These are phyloP conservation scores for Zapornia atra DNA, from an alignment of 2,113 vertebrate species.

Conservation along the genomic window DNA sequence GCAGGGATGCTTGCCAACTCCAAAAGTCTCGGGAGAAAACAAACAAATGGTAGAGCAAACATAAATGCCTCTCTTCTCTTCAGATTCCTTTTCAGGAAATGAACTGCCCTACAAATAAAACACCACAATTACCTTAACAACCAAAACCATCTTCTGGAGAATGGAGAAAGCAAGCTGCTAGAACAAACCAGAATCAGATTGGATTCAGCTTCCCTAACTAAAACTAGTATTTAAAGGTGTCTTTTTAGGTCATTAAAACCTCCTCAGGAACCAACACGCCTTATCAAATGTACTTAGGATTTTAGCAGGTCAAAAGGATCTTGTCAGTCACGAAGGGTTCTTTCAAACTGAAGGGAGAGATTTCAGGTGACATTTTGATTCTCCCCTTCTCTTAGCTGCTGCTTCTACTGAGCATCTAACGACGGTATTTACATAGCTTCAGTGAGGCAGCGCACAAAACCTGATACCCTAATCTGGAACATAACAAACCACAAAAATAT, in stretches of 20 bases:
- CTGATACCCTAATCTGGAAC: background rate
- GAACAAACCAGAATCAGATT: background rate
- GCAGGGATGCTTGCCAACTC: background rate
- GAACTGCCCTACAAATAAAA: conserved; percentile 9
- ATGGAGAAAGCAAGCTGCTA: background rate
- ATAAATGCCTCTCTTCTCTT: background rate
- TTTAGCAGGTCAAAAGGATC: background rate
- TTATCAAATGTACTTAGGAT: background rate
- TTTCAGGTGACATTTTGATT: background rate
- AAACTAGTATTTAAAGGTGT: background rate
- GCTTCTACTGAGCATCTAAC: background rate
- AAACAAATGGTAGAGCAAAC: background rate
- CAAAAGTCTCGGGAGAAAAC: background rate
- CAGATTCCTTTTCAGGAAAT: conserved; percentile 19
- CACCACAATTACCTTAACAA: background rate
- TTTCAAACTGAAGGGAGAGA: background rate
- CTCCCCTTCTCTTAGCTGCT: background rate
- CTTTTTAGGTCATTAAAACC: background rate
- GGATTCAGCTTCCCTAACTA: background rate
- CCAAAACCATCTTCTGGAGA: background rate
- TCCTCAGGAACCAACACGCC: background rate
- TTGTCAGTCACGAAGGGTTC: background rate
- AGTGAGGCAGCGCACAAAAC: background rate
- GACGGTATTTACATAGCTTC: background rate
- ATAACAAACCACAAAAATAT: background rate